These are phyloP conservation scores for Cryptosula pallasiana DNA, from an alignment of 2,888 invertebrate species.

Conservation along the genomic window DNA sequence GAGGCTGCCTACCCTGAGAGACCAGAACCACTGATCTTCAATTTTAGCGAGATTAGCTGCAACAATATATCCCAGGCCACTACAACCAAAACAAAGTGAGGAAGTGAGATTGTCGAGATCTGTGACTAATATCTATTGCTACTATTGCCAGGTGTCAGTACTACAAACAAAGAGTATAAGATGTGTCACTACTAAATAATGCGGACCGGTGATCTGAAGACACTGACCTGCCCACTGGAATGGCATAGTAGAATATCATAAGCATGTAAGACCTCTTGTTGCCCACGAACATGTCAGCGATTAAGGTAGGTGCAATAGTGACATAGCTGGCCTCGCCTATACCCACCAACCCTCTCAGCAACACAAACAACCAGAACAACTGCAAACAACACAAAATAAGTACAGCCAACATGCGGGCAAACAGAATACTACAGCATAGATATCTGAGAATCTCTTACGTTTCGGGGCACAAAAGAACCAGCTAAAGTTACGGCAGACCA, in stretches of 20 bases:
- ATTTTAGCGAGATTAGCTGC: slow-evolving; percentile 76
- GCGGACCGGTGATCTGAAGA: too few relatives aligned
- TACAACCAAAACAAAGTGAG: slow-evolving; percentile 58
- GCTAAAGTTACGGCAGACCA: slow-evolving; percentile 89
- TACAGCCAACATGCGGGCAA: too few relatives aligned
- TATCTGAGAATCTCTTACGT: too few relatives aligned
- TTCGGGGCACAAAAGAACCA: slow-evolving; percentile 75
- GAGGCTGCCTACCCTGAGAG: slow-evolving; percentile 62
- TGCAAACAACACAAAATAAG: slow-evolving; percentile 50
- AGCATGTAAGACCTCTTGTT: slow-evolving; percentile 85
- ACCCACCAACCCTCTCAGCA: slow-evolving; percentile 86
- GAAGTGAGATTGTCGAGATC: too few relatives aligned
- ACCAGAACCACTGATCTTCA: slow-evolving; percentile 80
- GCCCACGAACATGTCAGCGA: slow-evolving; percentile 84
- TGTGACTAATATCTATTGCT: too few relatives aligned
- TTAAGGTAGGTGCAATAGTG: slow-evolving; percentile 96
- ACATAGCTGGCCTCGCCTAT: slow-evolving; percentile 98
- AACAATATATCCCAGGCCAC: slow-evolving; percentile 89
- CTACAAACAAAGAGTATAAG: too few relatives aligned
- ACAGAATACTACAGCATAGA: too few relatives aligned
- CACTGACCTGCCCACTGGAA: slow-evolving; percentile 92
- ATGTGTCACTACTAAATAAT: too few relatives aligned
- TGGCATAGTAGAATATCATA: slow-evolving; percentile 96
- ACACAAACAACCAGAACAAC: slow-evolving; percentile 72
- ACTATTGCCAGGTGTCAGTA: too few relatives aligned